A percentile compares a stretch with the other conserved stretches of the same genome.
phyloP scores from a whole-genome alignment of 2,797 vertebrate genomes.

The Chanos chanos region DNA sequence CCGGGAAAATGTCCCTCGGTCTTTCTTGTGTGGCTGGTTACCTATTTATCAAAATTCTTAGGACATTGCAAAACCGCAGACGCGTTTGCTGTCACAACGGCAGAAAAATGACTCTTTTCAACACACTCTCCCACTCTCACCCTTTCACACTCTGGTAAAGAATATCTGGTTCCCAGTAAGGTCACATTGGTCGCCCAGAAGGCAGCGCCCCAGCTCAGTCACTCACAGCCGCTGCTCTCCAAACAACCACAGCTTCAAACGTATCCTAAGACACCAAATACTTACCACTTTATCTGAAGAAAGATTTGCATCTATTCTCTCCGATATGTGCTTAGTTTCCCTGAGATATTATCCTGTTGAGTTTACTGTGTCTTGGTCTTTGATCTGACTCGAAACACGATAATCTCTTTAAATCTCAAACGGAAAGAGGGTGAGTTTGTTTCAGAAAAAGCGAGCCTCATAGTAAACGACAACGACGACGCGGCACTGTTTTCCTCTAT shows the following conservation, averaged over 20 bases:
- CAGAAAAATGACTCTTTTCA: too few species aligned
- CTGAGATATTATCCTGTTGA: background rate
- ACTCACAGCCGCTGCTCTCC: conserved; percentile 22
- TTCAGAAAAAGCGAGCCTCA: background rate
- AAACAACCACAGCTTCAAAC: background rate
- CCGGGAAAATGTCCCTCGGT: background rate
- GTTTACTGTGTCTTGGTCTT: conserved; percentile 6
- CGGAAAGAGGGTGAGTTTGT: background rate
- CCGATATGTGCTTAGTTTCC: background rate
- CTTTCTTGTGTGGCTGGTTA: background rate
- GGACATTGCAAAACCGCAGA: conserved; percentile 4
- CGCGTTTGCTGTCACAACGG: too few species aligned
- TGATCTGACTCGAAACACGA: too few species aligned
- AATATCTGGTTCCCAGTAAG: too few species aligned
- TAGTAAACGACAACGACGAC: too few species aligned
- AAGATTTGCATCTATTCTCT: background rate
- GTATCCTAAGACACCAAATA: conserved; percentile 20
- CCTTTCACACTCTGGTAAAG: too few species aligned
- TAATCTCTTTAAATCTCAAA: too few species aligned
- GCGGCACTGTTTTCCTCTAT: too few species aligned
- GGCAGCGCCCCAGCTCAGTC: background rate
- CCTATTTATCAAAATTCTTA: background rate
- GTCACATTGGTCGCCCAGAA: too few species aligned
- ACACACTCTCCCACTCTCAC: too few species aligned
- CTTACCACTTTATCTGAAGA: background rate